Conservation (phyloP, 2,888 invertebrate species). For the Ariolimax columbianus region DNA sequence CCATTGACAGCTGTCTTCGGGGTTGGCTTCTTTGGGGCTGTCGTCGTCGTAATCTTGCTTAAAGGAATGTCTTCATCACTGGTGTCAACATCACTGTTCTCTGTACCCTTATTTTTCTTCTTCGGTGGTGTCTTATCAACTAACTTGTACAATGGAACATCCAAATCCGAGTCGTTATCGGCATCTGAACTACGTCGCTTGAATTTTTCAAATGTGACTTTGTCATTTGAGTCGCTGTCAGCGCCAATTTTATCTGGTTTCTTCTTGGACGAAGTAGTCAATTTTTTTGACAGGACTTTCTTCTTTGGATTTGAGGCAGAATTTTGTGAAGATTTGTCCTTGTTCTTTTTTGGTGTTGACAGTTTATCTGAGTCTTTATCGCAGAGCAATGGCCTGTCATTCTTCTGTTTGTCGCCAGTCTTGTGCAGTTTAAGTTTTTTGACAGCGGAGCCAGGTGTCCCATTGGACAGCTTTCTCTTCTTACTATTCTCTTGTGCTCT, state of each 20-base stretch:
- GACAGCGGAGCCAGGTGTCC: conserved; percentile 44
- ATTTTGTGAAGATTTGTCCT: conserved; percentile 29
- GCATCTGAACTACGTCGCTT: conserved; percentile 52
- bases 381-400: conserved; percentile 34
- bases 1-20: conserved; percentile 32
- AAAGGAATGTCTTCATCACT: conserved; percentile 54
- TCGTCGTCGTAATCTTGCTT: conserved; percentile 47
- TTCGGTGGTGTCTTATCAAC: conserved; percentile 60
- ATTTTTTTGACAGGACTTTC: conserved; percentile 37
- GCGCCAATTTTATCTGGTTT: conserved; percentile 44
- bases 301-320: conserved; percentile 44
- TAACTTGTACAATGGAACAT: conserved; percentile 64
- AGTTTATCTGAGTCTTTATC: conserved; percentile 3
- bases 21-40: conserved; percentile 48
- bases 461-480: conserved; percentile 58
- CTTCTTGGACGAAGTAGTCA: conserved; percentile 48
- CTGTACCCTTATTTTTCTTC: conserved; percentile 54
- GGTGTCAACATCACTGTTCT: conserved; percentile 3
- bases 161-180: conserved; percentile 58
- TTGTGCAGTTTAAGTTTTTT: conserved; percentile 64
- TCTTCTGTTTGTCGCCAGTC: conserved; percentile 58
- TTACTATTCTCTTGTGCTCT: conserved; percentile 62
- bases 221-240: conserved; percentile 56
- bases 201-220: conserved; percentile 58
- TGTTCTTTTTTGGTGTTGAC: conserved; percentile 19